Base-by-base conservation (phyloP, 1,140 invertebrate genomes). In the Armadillidium nasatum region DNA sequence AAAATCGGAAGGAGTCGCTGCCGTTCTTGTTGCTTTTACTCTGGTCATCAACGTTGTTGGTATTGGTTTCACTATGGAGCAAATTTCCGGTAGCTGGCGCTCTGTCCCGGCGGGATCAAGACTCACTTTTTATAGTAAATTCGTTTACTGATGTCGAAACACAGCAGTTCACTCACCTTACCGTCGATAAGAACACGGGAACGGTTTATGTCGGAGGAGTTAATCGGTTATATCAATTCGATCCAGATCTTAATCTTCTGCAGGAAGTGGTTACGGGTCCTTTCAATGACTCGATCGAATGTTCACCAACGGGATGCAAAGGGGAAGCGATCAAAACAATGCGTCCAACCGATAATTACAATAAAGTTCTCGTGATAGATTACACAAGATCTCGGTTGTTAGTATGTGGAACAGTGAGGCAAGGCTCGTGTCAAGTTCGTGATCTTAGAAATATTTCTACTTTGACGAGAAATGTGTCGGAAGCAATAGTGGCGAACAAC, bases 351-450 rank as follows among this genome's bases (percentile, higher is more conserved):
- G 91, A 97, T 86, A 98, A 96, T 86, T 90, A 93, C 79, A 98
- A 97, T 87, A 99, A 98, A 86, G 95, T 94, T 46, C 87, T 99
- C 78, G 91, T 98, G 50, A 95, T 98, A 79, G 94, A 98, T 86
- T 94, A 96, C 83, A 91, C 90, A 7, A 92, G 93, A 73, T 92
- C 93, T 21, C 87, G 92, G 60, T 87, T 99, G n/a, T 96, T 99
- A 79, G 90, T 91, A 7, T 99, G 97, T 86, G 95, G 95, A 11
- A 94, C 92, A 80, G 86, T 98, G 44, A 94, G 93, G 80, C 89
- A 94, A 85, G 96, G 96, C 11, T 90, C 92, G 80, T 99, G 96
- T 85, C 91, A 91, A 2, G 94, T 97, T 50, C 88, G 93, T 44
- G 91, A 93, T 84, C 85, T 97, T 72, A 90, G 93, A 83, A 95